Base-by-base conservation (phyloP, 2,888 invertebrate species). In the Ryuthela nishihirai region DNA sequence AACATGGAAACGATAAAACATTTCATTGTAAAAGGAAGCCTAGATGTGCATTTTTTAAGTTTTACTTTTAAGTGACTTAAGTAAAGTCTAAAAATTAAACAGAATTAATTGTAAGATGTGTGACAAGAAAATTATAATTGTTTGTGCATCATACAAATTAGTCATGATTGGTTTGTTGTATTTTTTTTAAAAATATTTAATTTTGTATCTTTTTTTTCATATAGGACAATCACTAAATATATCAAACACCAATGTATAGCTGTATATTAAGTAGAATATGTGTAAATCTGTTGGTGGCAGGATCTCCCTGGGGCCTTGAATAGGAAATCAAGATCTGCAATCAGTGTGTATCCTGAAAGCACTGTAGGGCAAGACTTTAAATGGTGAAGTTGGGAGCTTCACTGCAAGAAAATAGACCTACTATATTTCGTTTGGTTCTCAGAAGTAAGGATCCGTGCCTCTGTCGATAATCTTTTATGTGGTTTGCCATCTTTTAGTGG, bases 171-270 rank as follows among this genome's bases (percentile, higher is more conserved):
- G 29, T 29, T 29, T 29, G 29, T 29, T 29, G 29, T 29, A 9
- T 7, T 39, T 21, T 20, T 42, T 42, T 24, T 24, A 38, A 20
- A 5, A 12, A 39, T 6, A 12, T 4, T 5, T 20, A 17, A 18
- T 5, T 17, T 45, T 45, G 10, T 35, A 35, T 35, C n/a, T 29
- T n/a, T 35, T 3, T 59, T 59, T 38, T n/a, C n/a, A n/a, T n/a
- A n/a, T 44, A 59, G 59, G 59, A 59, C 59, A 53, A 59, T 59
- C 59, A n/a, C n/a, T 44, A 59, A 59, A 43, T 59, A 53, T 59
- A 59, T 59, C 59, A 53, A 56, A 56, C 46, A 56, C 56, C 45
- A 59, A 59, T 59, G 59, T 59, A 59, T 59, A 59, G 59, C 59
- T 53, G 44, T 50, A 47, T 43, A 46, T 47, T 48, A 44, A 40